A percentile compares a stretch with the other conserved stretches of the same genome.
These are phyloP conservation scores for Auanema freiburgensis DNA, from an alignment of 2,888 invertebrate genomes.

Conservation along the genomic window DNA sequence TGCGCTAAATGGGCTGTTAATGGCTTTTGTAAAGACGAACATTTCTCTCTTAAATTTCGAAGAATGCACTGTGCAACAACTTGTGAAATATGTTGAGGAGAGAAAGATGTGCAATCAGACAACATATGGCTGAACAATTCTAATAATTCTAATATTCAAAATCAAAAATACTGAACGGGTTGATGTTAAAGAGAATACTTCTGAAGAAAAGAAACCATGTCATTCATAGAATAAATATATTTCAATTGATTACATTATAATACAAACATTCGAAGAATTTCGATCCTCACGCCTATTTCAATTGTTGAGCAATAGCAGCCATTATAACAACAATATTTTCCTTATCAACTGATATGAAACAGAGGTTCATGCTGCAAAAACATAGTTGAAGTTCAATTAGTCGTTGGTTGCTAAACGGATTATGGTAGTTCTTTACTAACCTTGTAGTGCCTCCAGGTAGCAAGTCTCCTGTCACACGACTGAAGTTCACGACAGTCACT, in stretches of 20 bases:
- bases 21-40: conserved; percentile 9
- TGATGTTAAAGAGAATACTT: too few relatives aligned
- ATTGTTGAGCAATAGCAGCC: not conserved
- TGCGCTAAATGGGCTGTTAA: conserved; percentile 8
- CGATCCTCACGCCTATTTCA: not conserved
- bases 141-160: too few relatives aligned
- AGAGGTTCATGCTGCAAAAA: not conserved
- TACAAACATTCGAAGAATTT: too few relatives aligned
- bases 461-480: not conserved
- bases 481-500: conserved; percentile 2
- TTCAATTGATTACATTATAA: too few relatives aligned
- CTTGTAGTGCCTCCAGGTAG: not conserved
- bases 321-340: conserved; percentile 4
- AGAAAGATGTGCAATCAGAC: too few relatives aligned
- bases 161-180: too few relatives aligned
- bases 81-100: conserved; percentile 16
- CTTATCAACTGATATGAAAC: conserved; percentile 2
- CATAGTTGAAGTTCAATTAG: not conserved
- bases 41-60: conserved; percentile 4
- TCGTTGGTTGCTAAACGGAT: not conserved
- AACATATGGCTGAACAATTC: too few relatives aligned
- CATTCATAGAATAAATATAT: too few relatives aligned
- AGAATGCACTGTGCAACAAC: conserved; percentile 16
- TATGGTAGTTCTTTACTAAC: not conserved
- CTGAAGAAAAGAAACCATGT: too few relatives aligned